Evolutionary conservation across 2,113 vertebrate genomes (phyloP).

Genomic region (Paramormyrops kingsleyae): DNA sequence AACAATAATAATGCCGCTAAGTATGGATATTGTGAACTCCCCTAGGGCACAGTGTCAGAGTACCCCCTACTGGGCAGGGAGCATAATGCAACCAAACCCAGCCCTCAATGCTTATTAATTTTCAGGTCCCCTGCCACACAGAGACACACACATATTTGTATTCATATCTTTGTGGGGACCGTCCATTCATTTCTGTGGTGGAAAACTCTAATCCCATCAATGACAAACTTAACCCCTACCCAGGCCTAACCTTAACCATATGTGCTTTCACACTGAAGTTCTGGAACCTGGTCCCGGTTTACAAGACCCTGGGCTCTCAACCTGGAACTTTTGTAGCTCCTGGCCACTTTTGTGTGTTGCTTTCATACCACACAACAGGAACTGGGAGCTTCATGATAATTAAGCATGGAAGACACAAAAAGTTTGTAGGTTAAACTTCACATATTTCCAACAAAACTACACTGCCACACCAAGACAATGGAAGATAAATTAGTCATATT

Average conservation of each 20-base stretch:
- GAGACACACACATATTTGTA: background rate
- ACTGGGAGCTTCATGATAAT: background rate
- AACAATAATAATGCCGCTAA: background rate
- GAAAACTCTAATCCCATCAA: background rate
- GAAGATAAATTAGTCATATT: background rate
- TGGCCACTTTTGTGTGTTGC: too few species aligned
- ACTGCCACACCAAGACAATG: background rate
- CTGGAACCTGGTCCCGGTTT: too few species aligned
- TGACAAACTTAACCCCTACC: background rate
- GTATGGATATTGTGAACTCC: background rate
- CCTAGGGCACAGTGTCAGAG: constrained; percentile 2
- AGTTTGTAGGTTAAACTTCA: background rate
- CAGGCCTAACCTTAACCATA: background rate
- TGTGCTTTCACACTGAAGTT: background rate
- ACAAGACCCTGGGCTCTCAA: background rate
- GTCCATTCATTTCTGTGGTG: background rate
- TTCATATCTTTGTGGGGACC: background rate
- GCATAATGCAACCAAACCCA: background rate
- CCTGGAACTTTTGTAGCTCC: too few species aligned
- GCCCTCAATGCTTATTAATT: background rate
- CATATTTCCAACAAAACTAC: background rate
- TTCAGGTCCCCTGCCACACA: background rate
- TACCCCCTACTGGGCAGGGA: constrained; percentile 15
- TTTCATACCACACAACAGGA: background rate
- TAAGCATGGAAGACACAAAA: background rate